These are phyloP conservation scores for Rhopalosiphum padi DNA, from an alignment of 1,140 invertebrate species.

Conservation along the genomic window DNA sequence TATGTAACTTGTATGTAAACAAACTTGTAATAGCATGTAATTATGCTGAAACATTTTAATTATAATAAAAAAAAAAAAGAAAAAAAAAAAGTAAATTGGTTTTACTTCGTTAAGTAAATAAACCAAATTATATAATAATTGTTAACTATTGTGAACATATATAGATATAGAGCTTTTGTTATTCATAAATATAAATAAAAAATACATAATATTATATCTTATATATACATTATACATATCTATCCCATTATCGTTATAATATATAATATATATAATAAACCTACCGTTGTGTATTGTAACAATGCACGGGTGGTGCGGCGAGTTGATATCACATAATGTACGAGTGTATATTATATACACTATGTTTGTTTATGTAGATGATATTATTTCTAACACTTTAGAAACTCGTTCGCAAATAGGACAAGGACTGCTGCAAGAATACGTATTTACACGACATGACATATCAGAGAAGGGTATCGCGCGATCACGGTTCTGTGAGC, in stretches of 20 bases:
- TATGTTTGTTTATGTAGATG: not conserved
- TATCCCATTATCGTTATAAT: not conserved
- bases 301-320: not conserved
- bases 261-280: not conserved
- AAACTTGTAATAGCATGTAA: too few relatives aligned
- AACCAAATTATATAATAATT: too few relatives aligned
- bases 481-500: constrained; percentile 55
- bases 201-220: not conserved
- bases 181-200: too few relatives aligned
- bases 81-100: too few relatives aligned
- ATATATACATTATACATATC: not conserved
- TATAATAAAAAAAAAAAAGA: too few relatives aligned
- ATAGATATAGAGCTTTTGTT: too few relatives aligned
- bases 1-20: too few relatives aligned
- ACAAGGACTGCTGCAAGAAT: constrained; percentile 10
- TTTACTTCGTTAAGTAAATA: too few relatives aligned
- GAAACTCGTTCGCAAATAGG: not conserved
- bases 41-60: too few relatives aligned
- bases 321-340: not conserved
- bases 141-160: too few relatives aligned
- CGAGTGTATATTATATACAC: not conserved
- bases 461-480: constrained; percentile 39
- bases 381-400: not conserved
- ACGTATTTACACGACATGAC: constrained; percentile 48
- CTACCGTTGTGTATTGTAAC: not conserved